Evolutionary conservation across 2,797 vertebrate genomes (phyloP).

Genomic region (Acanthis flammea): DNA sequence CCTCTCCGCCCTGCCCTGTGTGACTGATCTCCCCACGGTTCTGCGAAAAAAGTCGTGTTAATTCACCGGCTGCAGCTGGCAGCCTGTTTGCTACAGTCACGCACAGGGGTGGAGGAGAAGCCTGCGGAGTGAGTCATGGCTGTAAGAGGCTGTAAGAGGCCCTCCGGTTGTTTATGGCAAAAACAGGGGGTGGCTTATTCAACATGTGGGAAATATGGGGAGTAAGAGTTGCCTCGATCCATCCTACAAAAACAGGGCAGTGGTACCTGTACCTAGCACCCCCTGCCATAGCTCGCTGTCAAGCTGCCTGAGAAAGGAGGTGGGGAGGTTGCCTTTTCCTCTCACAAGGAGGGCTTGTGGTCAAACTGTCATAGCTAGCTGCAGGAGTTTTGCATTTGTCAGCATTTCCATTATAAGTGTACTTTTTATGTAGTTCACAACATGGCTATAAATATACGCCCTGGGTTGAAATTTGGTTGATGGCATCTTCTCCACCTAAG

Average conservation of each 20-base stretch:
- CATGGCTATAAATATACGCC: not conserved
- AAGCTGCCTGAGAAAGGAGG: not conserved
- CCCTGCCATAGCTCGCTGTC: not conserved
- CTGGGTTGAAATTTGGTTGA: not conserved
- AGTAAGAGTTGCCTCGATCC: not conserved
- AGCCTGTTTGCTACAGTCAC: not conserved
- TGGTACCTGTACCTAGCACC: not conserved
- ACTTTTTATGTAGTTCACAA: not conserved
- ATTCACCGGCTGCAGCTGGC: not conserved
- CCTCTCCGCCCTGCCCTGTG: not conserved
- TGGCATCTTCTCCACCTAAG: not conserved
- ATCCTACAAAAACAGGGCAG: rapidly evolving
- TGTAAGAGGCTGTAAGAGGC: conserved; percentile 67
- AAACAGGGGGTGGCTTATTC: conserved; percentile 34
- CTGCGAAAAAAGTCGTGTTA: not conserved
- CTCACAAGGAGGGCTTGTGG: conserved; percentile 5
- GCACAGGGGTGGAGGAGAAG: conserved; percentile 33
- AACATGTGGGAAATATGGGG: conserved; percentile 21
- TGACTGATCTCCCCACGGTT: not conserved
- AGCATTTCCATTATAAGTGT: conserved; percentile 16
- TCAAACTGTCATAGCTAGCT: not conserved
- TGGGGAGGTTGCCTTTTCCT: not conserved
- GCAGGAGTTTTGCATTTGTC: not conserved
- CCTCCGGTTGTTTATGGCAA: conserved; percentile 58
- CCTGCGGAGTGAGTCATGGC: conserved; percentile 48